These are phyloP conservation scores for Micromesistius poutassou DNA, from an alignment of 2,797 vertebrate species.

Conservation along the genomic window DNA sequence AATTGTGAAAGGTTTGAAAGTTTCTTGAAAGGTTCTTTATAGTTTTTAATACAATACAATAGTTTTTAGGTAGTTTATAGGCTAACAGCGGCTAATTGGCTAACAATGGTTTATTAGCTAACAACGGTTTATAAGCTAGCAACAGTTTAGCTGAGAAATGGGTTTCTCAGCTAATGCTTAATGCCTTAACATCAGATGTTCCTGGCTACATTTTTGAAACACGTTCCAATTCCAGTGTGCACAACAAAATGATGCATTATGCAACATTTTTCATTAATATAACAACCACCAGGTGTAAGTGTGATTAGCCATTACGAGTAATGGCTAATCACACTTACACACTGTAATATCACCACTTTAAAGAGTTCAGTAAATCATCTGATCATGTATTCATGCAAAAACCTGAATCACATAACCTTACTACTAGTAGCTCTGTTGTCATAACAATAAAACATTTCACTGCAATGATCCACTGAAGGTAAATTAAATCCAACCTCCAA, in stretches of 20 bases:
- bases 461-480: not conserved
- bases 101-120: no score
- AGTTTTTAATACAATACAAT: no score
- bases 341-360: not conserved
- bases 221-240: not conserved
- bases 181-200: not conserved
- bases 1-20: no score
- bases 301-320: no score
- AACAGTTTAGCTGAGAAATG: no score
- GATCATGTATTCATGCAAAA: not conserved
- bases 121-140: not conserved
- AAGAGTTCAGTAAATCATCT: not conserved
- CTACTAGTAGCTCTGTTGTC: not conserved
- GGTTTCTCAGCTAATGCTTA: no score
- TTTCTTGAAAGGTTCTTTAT: no score
- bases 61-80: no score
- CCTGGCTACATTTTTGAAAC: not conserved
- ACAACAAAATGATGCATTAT: not conserved
- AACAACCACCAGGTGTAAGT: no score
- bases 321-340: no score
- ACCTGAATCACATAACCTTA: not conserved
- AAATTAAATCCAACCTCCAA: not conserved
- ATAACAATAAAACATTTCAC: not conserved
- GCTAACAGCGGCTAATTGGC: no score
- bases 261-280: no score